phyloP scores from a whole-genome alignment of 2,113 vertebrate species.

The Mesembrinibis cayennensis region DNA sequence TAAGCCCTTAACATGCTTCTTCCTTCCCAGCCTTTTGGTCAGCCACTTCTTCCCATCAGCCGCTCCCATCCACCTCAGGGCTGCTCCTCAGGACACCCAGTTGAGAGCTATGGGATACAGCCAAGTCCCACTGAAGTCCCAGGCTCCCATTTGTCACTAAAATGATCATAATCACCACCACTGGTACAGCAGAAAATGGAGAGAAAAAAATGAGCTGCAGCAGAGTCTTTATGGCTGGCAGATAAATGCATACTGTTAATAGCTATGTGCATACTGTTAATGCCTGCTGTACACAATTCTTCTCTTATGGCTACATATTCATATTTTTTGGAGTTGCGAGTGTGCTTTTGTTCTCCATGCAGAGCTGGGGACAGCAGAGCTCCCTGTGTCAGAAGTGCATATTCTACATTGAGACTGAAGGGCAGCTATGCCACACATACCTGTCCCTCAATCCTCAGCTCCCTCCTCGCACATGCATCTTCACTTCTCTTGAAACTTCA shows the following conservation, averaged over 20 bases:
- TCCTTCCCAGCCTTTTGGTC: not conserved
- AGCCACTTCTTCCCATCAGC: not conserved
- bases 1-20: not conserved
- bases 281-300: not conserved
- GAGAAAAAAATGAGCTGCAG: not conserved
- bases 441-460: not conserved
- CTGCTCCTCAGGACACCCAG: not conserved
- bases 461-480: not conserved
- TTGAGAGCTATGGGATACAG: not conserved
- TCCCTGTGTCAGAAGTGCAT: not conserved
- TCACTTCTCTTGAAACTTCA: not conserved
- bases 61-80: not conserved
- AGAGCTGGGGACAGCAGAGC: not conserved
- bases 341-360: not conserved
- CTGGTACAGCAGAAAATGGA: not conserved
- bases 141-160: not conserved
- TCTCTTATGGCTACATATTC: not conserved
- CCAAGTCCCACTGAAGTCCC: not conserved
- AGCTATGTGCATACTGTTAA: not conserved
- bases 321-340: rapidly evolving
- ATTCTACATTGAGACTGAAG: not conserved
- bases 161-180: not conserved
- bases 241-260: not conserved
- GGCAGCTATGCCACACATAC: not conserved
- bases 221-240: not conserved